Evolutionary conservation across 2,888 invertebrate species (phyloP).

Genomic region (Parapristionchus giblindavisi): DNA sequence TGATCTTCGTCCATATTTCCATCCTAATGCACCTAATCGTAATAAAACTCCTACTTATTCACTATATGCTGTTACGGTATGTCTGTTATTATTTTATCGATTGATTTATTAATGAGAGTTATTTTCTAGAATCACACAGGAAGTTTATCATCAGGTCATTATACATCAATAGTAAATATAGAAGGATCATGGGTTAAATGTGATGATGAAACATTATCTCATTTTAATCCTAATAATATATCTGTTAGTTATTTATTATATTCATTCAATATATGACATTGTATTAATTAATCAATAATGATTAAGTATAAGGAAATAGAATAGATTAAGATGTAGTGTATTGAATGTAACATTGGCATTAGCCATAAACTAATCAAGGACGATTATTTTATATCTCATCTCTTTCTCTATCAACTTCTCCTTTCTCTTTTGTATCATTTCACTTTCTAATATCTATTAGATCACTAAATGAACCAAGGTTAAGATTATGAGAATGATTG

Average conservation of each 20-base stretch:
- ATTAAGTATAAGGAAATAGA: background rate
- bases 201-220: slow-evolving; percentile 15
- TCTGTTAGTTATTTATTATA: slow-evolving; percentile 19
- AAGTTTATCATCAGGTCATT: slow-evolving; percentile 30
- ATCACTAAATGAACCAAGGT: no score
- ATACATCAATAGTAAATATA: slow-evolving; percentile 12
- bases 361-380: no score
- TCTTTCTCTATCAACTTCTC: no score
- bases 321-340: no score
- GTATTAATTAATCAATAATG: background rate
- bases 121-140: slow-evolving; percentile 34
- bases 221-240: slow-evolving; percentile 6
- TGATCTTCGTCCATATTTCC: slow-evolving; percentile 13
- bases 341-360: no score
- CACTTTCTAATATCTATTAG: no score
- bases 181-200: slow-evolving; percentile 31
- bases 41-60: background rate
- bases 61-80: slow-evolving; percentile 30
- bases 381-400: no score
- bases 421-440: no score
- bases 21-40: slow-evolving; percentile 8
- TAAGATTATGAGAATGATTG: no score
- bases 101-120: background rate
- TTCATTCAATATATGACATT: background rate
- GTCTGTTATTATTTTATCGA: no score